Base-by-base conservation (phyloP, 2,113 vertebrate species). In the Psettodes erumei region DNA sequence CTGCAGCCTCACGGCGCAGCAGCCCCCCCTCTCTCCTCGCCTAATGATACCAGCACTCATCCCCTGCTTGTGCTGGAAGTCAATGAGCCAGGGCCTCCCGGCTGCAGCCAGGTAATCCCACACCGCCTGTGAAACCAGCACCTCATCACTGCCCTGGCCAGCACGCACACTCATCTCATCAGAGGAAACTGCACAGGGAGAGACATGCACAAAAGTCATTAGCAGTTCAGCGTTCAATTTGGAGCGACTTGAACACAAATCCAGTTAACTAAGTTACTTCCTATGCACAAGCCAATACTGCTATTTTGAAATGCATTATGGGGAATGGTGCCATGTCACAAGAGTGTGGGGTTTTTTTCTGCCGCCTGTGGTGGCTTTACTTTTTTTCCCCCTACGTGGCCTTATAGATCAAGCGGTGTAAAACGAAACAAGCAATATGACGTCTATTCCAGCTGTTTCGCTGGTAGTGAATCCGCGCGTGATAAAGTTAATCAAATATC, bases 51-150 rank as follows among this genome's bases (percentile, higher is more conserved):
- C 93, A 62, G 95, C 96, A 30, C 93, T 94, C 81, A 98, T 95
- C 60, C 94, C 94, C 84, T 96, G 95, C 89, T 96, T 96, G 86
- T 95, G 95, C 91, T 96, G 95, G 84, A 99, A 96, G 84, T 96
- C 96, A 48, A 95, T 93, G 92, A 99, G 94, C 89, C 95, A 95
- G 82, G 95, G 94, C 71, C 94, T 95, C 81, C 95, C 95, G 50
- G 96, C 95, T 54, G 95, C 94, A 84, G 94, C 95, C 89, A 98
- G 92, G 93, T 96, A 97, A 92, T 98, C 96, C 96, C 96, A 98
- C 78, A 97, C 95, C 27, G 95, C 95, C 90, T 96, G 96, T 71
- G 96, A 96, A 91, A 98, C 95, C 78, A 96, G 94, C 83, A 98
- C 95, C 88, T 96, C 96, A 90, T 96, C 96, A 91, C 95, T 96